These are phyloP conservation scores for Aleiodes sp. DNA, from an alignment of 1,140 invertebrate genomes.

Conservation along the genomic window DNA sequence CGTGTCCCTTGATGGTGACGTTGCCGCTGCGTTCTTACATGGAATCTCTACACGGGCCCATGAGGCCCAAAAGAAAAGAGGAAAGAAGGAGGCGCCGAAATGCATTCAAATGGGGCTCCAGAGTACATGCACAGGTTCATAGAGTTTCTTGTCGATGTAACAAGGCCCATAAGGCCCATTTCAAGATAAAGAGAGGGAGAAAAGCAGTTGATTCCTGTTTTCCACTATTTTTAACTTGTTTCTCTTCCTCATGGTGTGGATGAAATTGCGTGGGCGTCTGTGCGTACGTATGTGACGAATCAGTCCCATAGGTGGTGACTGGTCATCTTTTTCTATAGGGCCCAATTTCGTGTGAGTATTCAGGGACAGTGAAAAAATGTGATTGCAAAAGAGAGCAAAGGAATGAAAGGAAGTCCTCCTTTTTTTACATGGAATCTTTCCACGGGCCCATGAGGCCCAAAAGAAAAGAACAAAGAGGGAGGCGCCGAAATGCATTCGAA, in stretches of 20 bases:
- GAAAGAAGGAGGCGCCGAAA: background rate
- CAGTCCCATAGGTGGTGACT: conserved; percentile 32
- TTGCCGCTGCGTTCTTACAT: conserved; percentile 17
- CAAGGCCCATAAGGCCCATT: conserved; percentile 12
- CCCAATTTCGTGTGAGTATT: conserved; percentile 2
- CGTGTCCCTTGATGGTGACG: conserved; percentile 42
- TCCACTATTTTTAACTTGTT: conserved; percentile 24
- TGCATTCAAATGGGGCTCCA: background rate
- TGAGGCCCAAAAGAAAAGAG: background rate
- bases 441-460: conserved; percentile 5
- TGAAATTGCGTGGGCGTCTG: conserved; percentile 13
- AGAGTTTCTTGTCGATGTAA: background rate
- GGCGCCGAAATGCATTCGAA: background rate
- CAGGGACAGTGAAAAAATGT: conserved; percentile 11
- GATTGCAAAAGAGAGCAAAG: conserved; percentile 1
- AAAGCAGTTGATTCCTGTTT: conserved; percentile 16
- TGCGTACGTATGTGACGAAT: conserved; percentile 20
- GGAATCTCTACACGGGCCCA: conserved; percentile 3
- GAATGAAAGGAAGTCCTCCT: conserved; percentile 9
- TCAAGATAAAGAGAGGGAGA: background rate
- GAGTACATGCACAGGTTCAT: background rate
- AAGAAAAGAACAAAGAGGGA: background rate
- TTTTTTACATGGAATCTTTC: background rate
- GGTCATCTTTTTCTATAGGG: conserved; percentile 31
- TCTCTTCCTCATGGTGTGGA: background rate